Evolutionary conservation across 2,888 invertebrate genomes (phyloP).

Genomic region (Schrankia costaestrigalis): DNA sequence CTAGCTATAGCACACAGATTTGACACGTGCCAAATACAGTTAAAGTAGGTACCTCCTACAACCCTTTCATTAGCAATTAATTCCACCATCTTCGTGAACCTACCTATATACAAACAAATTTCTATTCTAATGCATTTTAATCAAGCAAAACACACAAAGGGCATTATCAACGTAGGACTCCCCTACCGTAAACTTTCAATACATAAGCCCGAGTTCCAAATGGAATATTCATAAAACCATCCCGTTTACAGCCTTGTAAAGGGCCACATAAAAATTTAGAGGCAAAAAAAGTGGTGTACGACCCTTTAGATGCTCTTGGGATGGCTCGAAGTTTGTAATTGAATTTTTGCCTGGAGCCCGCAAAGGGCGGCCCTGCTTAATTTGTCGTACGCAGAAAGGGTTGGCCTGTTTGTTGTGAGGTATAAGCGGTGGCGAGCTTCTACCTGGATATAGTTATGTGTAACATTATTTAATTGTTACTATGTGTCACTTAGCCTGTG

Average conservation of each 20-base stretch:
- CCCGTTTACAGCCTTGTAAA: constrained; percentile 77
- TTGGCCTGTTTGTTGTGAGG: constrained; percentile 41
- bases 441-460: neutral
- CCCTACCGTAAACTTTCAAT: constrained; percentile 48
- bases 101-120: too few relatives aligned
- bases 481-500: too few relatives aligned
- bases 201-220: constrained; percentile 63
- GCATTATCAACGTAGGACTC: constrained; percentile 27
- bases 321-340: constrained; percentile 77
- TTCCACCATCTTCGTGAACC: too few relatives aligned
- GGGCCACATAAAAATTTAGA: constrained; percentile 77
- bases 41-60: too few relatives aligned
- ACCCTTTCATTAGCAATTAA: too few relatives aligned
- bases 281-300: constrained; percentile 59
- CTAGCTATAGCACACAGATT: too few relatives aligned
- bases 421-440: constrained; percentile 16
- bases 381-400: constrained; percentile 73
- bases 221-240: constrained; percentile 78
- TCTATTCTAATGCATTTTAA: constrained; percentile 36
- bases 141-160: constrained; percentile 32
- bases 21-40: too few relatives aligned
- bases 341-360: constrained; percentile 79
- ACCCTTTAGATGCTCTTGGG: constrained; percentile 74
- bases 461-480: neutral
- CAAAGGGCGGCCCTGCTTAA: constrained; percentile 77